Evolutionary conservation across 2,888 invertebrate genomes (phyloP), one percentile per base, ranked within the genome.

Genomic region (Punctoribates punctum): DNA sequence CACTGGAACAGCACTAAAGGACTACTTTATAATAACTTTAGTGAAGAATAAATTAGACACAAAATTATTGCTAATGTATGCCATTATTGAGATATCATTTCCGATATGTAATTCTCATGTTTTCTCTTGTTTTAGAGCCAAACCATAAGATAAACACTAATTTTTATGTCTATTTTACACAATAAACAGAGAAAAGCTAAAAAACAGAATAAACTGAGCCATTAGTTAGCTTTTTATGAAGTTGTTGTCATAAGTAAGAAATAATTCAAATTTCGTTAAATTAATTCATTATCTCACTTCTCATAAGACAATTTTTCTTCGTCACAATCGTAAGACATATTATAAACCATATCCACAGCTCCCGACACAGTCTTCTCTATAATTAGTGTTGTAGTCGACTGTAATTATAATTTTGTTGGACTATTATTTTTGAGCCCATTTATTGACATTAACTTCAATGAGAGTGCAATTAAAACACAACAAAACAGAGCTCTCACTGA

Each of bases 271-370:
- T 34, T 65, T 34, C 17, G 23, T 34, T 34, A 34, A 65, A 65
- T 65, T 65, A 65, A 65, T 65, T 65, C 62, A 65, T 65, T 65
- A 65, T 65, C 34, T 65, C 62, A 65, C 62, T 65, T 65, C 62
- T 34, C 29, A 65, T 34, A 65, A 6, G 3, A 65, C 15, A 25
- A 60, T 60, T 27, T 60, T 65, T 48, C 15, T 34, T 34, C 34
- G 34, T 34, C 34, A 34, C 34, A 34, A 5, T 8, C 34, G n/a
- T n/a, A n/a, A n/a, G n/a, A n/a, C n/a, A n/a, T n/a, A 34, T 34
- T 34, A 34, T 34, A 34, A 34, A 34, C 34, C 34, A 34, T 34
- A 34, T 34, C 34, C 34, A 34, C 34, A 34, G 34, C 34, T 34
- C 34, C 34, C 34, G 34, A 34, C 34, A 34, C 8, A 48, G 4